These are phyloP conservation scores for Hydroisotoma schaefferi DNA, from an alignment of 2,888 invertebrate species.

Conservation along the genomic window DNA sequence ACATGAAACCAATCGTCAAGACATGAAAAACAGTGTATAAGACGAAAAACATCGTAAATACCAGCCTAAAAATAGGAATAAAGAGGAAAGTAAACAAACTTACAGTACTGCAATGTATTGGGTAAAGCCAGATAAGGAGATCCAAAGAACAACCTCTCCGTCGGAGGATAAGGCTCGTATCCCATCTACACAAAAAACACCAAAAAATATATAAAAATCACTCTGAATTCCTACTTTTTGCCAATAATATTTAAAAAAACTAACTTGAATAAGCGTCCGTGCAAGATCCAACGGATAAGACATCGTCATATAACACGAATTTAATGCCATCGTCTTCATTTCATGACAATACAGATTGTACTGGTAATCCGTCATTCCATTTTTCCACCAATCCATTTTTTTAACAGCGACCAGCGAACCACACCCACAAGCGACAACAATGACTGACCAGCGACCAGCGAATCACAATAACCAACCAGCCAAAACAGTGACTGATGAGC, in stretches of 20 bases:
- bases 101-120: constrained; percentile 84
- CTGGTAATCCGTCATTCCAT: no score
- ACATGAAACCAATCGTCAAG: no score
- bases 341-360: no score
- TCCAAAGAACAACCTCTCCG: constrained; percentile 72
- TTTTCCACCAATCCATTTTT: no score
- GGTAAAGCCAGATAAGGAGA: constrained; percentile 78
- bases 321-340: constrained; percentile 24
- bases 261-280: constrained; percentile 45
- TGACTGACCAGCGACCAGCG: no score
- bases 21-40: no score
- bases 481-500: no score
- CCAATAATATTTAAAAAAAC: constrained; percentile 2
- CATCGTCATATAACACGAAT: constrained; percentile 28
- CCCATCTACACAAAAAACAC: constrained; percentile 66
- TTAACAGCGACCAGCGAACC: no score
- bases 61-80: neutral
- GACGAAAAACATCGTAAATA: neutral
- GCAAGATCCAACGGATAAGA: constrained; percentile 44
- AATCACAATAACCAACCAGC: no score
- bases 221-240: neutral
- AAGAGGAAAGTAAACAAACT: constrained; percentile 49
- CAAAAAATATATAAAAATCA: neutral
- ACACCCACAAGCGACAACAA: no score
- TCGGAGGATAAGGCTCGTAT: constrained; percentile 79